A percentile compares a stretch with the other conserved stretches of the same genome.
Evolutionary conservation across 2,888 invertebrate species (phyloP).

Genomic region (Eremobia ochroleuca): DNA sequence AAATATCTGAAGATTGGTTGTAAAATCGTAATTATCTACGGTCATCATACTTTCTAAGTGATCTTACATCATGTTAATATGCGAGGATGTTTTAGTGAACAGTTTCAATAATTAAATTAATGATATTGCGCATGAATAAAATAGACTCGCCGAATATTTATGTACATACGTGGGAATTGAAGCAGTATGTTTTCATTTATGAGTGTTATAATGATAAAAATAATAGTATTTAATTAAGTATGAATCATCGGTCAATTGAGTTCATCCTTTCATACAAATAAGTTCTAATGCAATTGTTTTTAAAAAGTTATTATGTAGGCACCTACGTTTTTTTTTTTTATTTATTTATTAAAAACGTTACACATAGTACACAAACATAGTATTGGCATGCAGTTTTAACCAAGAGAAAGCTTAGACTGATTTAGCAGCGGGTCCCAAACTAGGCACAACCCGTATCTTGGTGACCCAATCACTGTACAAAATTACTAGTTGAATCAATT

Average conservation of each 20-base stretch:
- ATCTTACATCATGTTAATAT: not conserved
- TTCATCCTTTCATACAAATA: not conserved
- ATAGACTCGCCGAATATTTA: conserved; percentile 7
- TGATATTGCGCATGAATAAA: conserved; percentile 1
- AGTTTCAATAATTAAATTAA: not conserved
- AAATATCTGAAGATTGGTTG: not conserved
- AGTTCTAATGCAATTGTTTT: too few relatives aligned
- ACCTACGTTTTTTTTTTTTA: too few relatives aligned
- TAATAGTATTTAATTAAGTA: not conserved
- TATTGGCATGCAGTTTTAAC: too few relatives aligned
- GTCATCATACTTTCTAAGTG: conserved; percentile 17
- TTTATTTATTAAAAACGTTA: too few relatives aligned
- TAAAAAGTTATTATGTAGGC: too few relatives aligned
- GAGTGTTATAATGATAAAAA: not conserved
- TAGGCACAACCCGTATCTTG: too few relatives aligned
- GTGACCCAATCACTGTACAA: too few relatives aligned
- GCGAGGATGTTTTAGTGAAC: not conserved
- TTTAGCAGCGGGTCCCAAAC: too few relatives aligned
- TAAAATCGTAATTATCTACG: conserved; percentile 13
- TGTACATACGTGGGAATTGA: not conserved
- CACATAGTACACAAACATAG: too few relatives aligned
- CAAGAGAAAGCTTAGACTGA: too few relatives aligned
- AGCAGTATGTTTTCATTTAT: not conserved
- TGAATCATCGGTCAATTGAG: not conserved
- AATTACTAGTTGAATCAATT: too few relatives aligned